phyloP scores from a whole-genome alignment of 2,113 vertebrate species.

The Neolamprologus variostigma region DNA sequence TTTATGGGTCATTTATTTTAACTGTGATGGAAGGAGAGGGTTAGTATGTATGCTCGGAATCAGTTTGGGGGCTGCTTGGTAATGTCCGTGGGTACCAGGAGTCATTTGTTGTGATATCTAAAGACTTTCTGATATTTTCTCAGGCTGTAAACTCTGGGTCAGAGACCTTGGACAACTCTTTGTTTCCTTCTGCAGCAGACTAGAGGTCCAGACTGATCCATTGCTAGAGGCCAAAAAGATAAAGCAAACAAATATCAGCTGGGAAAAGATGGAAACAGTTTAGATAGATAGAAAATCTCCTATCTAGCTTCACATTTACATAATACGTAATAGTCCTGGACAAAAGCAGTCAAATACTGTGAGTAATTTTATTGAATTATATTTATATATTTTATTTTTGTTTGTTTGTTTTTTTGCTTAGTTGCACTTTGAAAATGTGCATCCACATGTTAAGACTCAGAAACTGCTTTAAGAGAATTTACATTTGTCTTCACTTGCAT shows the following conservation, averaged over 20 bases:
- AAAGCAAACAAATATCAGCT: not conserved
- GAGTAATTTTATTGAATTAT: not conserved
- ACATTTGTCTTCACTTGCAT: conserved; percentile 32
- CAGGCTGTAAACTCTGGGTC: conserved; percentile 23
- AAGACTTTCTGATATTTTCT: conserved; percentile 38
- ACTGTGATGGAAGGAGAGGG: conserved; percentile 15
- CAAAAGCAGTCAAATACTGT: not conserved
- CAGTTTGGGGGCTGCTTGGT: not conserved
- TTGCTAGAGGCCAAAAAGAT: not conserved
- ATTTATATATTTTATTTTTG: not conserved
- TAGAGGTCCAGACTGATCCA: not conserved
- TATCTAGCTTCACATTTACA: not conserved
- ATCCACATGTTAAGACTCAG: not conserved
- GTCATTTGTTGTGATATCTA: conserved; percentile 19
- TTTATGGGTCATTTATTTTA: conserved; percentile 47
- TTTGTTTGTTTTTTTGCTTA: not conserved
- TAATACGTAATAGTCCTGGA: not conserved
- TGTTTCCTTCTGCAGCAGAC: not conserved
- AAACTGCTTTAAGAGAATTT: conserved; percentile 1
- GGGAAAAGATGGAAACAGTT: not conserved
- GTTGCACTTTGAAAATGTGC: not conserved
- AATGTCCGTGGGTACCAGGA: conserved; percentile 9
- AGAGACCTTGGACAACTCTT: conserved; percentile 24
- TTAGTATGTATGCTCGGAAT: not conserved
- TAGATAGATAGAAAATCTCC: not conserved